A percentile compares a stretch with the other conserved stretches of the same genome.
Conservation (phyloP, 2,888 invertebrate genomes). For the Rugalucina vietnamica region DNA sequence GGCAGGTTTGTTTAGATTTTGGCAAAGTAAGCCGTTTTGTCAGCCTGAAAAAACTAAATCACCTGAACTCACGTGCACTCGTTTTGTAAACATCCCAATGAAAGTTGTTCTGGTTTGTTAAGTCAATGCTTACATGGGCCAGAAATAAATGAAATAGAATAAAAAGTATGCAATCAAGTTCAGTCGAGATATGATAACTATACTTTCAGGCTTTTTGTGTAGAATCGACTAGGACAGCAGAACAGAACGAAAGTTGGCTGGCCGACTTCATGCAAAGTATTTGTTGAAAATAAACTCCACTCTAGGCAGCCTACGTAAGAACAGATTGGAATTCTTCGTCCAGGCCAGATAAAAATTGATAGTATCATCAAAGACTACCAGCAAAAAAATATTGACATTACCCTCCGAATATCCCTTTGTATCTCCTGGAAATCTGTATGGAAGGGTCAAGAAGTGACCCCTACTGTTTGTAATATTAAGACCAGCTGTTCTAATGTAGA, state of each 20-base stretch:
- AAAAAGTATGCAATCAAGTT: too few relatives aligned
- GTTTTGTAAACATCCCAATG: not conserved
- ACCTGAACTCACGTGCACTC: not conserved
- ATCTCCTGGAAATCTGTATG: not conserved
- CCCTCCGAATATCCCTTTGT: not conserved
- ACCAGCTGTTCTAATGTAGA: slow-evolving; percentile 40
- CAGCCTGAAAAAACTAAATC: not conserved
- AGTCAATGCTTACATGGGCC: too few relatives aligned
- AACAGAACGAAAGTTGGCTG: too few relatives aligned
- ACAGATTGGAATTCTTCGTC: not conserved
- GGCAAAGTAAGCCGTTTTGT: slow-evolving; percentile 35
- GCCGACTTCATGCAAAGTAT: too few relatives aligned
- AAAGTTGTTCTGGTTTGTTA: not conserved
- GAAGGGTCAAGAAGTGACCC: slow-evolving; percentile 22
- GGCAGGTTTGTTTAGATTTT: slow-evolving; percentile 49
- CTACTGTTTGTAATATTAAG: slow-evolving; percentile 29
- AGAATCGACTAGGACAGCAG: too few relatives aligned
- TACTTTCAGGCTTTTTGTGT: too few relatives aligned
- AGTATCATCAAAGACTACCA: not conserved
- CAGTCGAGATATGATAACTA: too few relatives aligned
- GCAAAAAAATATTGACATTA: slow-evolving; percentile 5
- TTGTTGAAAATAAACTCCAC: too few relatives aligned
- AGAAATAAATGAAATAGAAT: too few relatives aligned
- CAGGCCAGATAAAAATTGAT: not conserved
- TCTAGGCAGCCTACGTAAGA: too few relatives aligned